Percentiles rank a stretch among this genome's conserved stretches.
Conservation (phyloP, 2,888 invertebrate genomes). For the Acleris holmiana region DNA sequence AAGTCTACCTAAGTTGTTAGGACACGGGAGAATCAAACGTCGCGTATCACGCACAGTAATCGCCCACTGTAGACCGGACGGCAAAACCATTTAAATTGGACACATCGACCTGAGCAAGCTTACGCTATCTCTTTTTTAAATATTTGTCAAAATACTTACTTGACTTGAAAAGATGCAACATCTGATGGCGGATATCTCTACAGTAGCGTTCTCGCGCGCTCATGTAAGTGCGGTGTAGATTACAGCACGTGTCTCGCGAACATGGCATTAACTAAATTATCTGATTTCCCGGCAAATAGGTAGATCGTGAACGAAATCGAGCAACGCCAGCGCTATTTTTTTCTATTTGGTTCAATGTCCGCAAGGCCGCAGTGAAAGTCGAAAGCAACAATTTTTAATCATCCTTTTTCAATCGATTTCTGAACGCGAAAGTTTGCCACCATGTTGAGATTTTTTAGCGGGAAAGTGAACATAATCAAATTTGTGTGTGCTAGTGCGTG, state of each 20-base stretch:
- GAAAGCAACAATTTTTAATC: constrained; percentile 63
- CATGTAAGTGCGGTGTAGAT: constrained; percentile 16
- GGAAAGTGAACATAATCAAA: constrained; percentile 15
- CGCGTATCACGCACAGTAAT: no score
- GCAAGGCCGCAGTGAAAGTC: constrained; percentile 73
- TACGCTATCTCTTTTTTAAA: no score
- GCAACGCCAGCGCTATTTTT: constrained; percentile 55
- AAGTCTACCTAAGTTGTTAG: no score
- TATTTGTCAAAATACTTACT: no score
- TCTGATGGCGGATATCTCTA: neutral
- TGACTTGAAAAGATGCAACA: no score
- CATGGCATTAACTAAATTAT: constrained; percentile 36
- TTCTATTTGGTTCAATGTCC: constrained; percentile 60
- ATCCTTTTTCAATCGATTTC: constrained; percentile 49
- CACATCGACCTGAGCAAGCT: no score
- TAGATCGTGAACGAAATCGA: constrained; percentile 56
- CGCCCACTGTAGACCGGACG: no score
- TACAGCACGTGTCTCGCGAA: constrained; percentile 34
- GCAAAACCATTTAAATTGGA: no score
- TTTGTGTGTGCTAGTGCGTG: constrained; percentile 11
- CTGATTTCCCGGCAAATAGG: constrained; percentile 45
- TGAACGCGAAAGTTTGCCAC: constrained; percentile 41
- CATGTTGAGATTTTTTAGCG: constrained; percentile 38
- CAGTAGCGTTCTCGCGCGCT: neutral
- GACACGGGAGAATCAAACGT: no score